These are phyloP conservation scores for Himalopsyche anomala DNA, from an alignment of 2,888 invertebrate species.

Conservation along the genomic window DNA sequence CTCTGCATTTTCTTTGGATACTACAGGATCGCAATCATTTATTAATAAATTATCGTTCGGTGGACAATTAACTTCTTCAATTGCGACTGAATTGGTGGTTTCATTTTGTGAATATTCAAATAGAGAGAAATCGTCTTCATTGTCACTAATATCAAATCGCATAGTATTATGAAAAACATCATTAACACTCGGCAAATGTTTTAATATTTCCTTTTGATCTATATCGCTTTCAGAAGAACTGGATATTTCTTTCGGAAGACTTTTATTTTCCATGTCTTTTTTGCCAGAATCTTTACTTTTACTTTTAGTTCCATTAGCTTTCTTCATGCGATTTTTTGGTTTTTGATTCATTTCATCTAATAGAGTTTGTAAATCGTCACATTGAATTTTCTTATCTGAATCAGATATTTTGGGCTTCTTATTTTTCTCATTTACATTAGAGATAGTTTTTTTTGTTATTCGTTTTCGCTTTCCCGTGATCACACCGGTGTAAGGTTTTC, in stretches of 20 bases:
- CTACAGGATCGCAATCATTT: neutral
- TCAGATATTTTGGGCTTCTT: constrained; percentile 45
- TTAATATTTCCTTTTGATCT: constrained; percentile 68
- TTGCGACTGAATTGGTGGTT: constrained; percentile 47
- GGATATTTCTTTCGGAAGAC: constrained; percentile 58
- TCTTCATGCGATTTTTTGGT: constrained; percentile 64
- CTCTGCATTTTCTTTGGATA: constrained; percentile 48
- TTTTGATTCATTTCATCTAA: constrained; percentile 66
- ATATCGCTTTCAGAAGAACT: constrained; percentile 66
- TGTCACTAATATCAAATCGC: constrained; percentile 67
- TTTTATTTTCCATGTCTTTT: constrained; percentile 57
- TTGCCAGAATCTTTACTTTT: constrained; percentile 63
- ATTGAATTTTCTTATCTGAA: constrained; percentile 14
- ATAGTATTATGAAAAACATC: constrained; percentile 72
- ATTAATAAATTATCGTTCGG: neutral
- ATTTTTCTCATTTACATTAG: neutral
- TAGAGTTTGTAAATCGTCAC: constrained; percentile 65
- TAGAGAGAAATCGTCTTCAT: constrained; percentile 61
- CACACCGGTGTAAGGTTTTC: constrained; percentile 59
- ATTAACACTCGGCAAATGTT: constrained; percentile 75
- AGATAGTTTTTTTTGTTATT: neutral
- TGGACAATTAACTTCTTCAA: constrained; percentile 11
- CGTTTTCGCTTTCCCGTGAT: constrained; percentile 59
- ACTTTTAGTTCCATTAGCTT: constrained; percentile 65
- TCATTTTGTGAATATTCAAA: constrained; percentile 62